phyloP scores from a whole-genome alignment of 1,140 invertebrate species.

The Vollenhovia emeryi region DNA sequence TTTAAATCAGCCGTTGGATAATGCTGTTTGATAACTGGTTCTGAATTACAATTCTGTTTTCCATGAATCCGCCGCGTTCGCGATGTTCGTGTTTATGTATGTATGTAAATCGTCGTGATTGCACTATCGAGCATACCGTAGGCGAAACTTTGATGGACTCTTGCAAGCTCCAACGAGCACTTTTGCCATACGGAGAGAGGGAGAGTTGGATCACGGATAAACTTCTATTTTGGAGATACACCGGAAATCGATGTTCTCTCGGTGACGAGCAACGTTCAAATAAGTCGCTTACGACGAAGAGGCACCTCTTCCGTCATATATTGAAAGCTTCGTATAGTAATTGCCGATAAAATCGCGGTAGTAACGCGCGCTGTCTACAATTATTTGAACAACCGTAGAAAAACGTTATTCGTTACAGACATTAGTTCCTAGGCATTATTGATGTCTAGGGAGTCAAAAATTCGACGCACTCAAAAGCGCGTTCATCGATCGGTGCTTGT shows the following conservation, averaged over 20 bases:
- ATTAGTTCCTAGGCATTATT: not conserved
- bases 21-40: constrained; percentile 1
- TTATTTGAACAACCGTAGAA: not conserved
- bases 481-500: not conserved
- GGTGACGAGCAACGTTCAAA: not conserved
- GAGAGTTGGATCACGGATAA: constrained; percentile 22
- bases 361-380: not conserved
- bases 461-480: not conserved
- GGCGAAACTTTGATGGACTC: constrained; percentile 46
- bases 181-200: constrained; percentile 11
- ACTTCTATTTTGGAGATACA: constrained; percentile 40
- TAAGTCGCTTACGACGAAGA: constrained; percentile 3
- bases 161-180: constrained; percentile 49
- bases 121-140: constrained; percentile 6
- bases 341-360: not conserved
- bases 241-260: constrained; percentile 42
- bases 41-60: constrained; percentile 33
- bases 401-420: not conserved
- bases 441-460: not conserved
- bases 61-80: not conserved
- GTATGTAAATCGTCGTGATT: constrained; percentile 33
- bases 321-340: not conserved
- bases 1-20: constrained; percentile 6
- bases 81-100: constrained; percentile 31
- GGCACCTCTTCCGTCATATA: not conserved